Evolutionary conservation across 2,113 vertebrate species (phyloP), one percentile per base, ranked within the genome.

Genomic region (Aviceda subcristata): DNA sequence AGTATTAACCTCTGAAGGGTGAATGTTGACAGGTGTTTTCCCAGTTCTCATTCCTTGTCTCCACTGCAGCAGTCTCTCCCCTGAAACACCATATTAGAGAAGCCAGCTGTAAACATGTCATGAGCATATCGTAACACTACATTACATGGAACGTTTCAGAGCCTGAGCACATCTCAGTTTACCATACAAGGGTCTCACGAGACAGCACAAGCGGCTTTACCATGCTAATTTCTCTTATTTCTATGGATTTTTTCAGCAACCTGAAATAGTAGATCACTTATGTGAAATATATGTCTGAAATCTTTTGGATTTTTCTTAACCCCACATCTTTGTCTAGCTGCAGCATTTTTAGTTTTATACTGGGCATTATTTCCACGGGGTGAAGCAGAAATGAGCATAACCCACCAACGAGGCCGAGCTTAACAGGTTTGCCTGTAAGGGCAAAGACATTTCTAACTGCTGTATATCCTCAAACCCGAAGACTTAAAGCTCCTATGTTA

Each of bases 341-440:
- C 16, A 71, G 51, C 7, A 67, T 9, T 55, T 89, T 10, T 21
- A 50, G 22, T 46, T 87, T 75, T 69, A 11, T 71, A 9, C 32
- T 0, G 2, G 50, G 32, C 10, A 2, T 1, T 16, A n/a, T 48
- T 88, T 88, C 34, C 23, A 7, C 7, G 29, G 50, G 15, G 3
- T 51, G 24, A 85, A 81, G 45, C 27, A 3, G 2, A 39, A 91
- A 20, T 1, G 8, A 94, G 23, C 0, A 0, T 19, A 88, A 72
- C 34, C 6, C 6, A 29, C 14, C 1, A 3, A 12, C 0, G 0
- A 6, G 60, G 16, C 30, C 43, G 19, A 78, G 22, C 18, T 83
- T 12, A 46, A 19, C 11, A 56, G 0, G 0, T 27, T 60, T 48
- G 3, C 36, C 14, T 78, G 17, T 13, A 71, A 64, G n/a, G 21